Base-by-base conservation (phyloP, 1,140 invertebrate species). In the Asbolus verrucosus region DNA sequence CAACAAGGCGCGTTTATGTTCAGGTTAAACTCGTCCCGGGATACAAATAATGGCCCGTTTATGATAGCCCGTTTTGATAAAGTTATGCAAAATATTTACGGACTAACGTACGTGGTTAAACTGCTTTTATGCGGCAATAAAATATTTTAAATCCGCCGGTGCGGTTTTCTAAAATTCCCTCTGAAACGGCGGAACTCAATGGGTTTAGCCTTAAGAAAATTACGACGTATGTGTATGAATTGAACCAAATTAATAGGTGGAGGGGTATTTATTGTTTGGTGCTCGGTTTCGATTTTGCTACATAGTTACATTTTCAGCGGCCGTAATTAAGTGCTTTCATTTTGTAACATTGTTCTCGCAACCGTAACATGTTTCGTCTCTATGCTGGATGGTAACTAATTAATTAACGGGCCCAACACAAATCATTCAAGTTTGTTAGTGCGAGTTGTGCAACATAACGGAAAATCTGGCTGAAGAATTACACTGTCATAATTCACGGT, bases 1-100 rank as follows among this genome's bases (percentile, higher is more conserved):
- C 46, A 54, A 54, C n/a, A 27, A 24, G 46, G 11, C 46, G 15
- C 39, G 16, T 43, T 43, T 43, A 43, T 14, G 39, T 43, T 18
- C 39, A 11, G 39, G 15, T 6, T 27, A 54, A 54, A 54, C 27
- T 54, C 46, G 46, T 54, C 46, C 46, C 46, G 46, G 11, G 46
- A 27, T 14, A 27, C 46, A 21, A 54, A 54, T 54, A 54, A 54
- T 54, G 46, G 19, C 46, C 24, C 46, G 46, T 54, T 54, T 54
- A 54, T 54, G 46, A 19, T 50, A 18, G 18, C 13, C 43, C 43
- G 16, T 50, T 50, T 50, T 50, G 43, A 54, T 54, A 54, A 54
- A 54, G 46, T 54, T 54, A 54, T 54, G 46, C 46, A 54, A 54
- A 54, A 54, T 54, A 54, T 54, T 54, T 54, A 14, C 19, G 21